Evolutionary conservation across 2,797 vertebrate genomes (phyloP), one percentile per base, ranked within the genome.

Genomic region (Amblyopsis hoosieri): DNA sequence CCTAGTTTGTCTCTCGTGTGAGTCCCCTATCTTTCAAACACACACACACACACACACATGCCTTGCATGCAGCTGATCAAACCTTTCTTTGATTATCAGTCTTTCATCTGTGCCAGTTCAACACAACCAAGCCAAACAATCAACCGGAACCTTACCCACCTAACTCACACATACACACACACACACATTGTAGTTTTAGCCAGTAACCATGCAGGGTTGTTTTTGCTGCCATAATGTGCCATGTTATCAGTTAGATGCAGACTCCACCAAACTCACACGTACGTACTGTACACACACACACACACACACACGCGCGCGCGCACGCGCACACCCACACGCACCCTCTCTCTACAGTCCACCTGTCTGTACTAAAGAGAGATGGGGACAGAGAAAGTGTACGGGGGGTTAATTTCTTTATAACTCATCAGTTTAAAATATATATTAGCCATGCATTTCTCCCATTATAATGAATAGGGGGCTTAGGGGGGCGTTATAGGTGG

Each of bases 81-180:
- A 82, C 59, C 66, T 13, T 61, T 46, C 67, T 87, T 88, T 88
- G 79, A 86, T 80, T 85, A 80, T 75, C 66, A 62, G 57, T 14
- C 69, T 82, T 87, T 85, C 71, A 83, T 85, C 77, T 76, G 71
- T 56, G 72, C 75, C 66, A 60, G 62, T 69, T 57, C 64, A 15
- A 72, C 66, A 70, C 67, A 66, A 54, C 64, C 71, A 55, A 57
- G 23, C 45, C 12, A 45, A 14, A 14, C 64, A 69, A 50, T 71
- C 78, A 69, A 60, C 59, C 60, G 33, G 54, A 62, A 14, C 42
- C 51, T 54, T 68, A 45, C 54, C 14, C 66, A 57, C 45, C 29
- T 33, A 52, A 15, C 54, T 17, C 54, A 17, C 54, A 17, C 57
- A 6, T 50, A 19, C 45, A 23, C 46, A 31, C 47, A 62, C 63